phyloP scores from a whole-genome alignment of 2,113 vertebrate species.

The Alectura lathami region DNA sequence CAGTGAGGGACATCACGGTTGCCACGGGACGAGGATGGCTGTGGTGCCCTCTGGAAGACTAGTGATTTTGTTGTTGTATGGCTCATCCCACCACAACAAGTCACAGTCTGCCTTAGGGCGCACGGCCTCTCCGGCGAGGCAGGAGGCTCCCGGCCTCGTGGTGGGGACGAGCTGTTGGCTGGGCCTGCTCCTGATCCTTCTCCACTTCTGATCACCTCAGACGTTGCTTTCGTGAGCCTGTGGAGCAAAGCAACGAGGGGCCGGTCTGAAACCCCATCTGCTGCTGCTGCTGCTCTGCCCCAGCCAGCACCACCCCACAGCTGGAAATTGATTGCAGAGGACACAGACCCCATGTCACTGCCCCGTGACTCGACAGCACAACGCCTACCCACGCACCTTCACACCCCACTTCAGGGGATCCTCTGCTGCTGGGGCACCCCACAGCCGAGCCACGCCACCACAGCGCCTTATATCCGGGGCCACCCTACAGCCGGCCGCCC shows the following conservation, averaged over 20 bases:
- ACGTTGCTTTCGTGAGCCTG: constrained; percentile 56
- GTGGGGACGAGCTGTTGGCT: not conserved
- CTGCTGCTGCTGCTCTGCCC: not conserved
- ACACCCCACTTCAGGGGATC: too few species aligned
- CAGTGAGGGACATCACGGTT: rapidly evolving
- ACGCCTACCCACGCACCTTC: too few species aligned
- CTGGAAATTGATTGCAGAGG: not conserved
- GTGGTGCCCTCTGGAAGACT: constrained; percentile 79
- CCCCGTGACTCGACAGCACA: too few species aligned
- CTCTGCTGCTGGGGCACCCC: not conserved
- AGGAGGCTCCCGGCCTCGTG: not conserved
- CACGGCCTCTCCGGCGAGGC: not conserved
- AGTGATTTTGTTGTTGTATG: constrained; percentile 89
- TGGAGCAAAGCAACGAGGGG: constrained; percentile 50
- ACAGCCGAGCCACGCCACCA: too few species aligned
- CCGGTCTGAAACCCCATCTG: constrained; percentile 33
- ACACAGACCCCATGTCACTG: rapidly evolving
- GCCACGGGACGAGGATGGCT: rapidly evolving
- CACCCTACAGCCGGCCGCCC: too few species aligned
- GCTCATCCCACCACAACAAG: constrained; percentile 80
- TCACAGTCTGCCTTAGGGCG: constrained; percentile 84
- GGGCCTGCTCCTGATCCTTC: not conserved
- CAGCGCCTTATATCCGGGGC: rapidly evolving
- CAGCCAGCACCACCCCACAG: rapidly evolving
- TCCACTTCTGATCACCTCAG: constrained; percentile 54